These are phyloP conservation scores for Chondrilla cf. caribensis DNA, from an alignment of 37 sponge, comb jelly and placozoan genomes.

Conservation along the genomic window DNA sequence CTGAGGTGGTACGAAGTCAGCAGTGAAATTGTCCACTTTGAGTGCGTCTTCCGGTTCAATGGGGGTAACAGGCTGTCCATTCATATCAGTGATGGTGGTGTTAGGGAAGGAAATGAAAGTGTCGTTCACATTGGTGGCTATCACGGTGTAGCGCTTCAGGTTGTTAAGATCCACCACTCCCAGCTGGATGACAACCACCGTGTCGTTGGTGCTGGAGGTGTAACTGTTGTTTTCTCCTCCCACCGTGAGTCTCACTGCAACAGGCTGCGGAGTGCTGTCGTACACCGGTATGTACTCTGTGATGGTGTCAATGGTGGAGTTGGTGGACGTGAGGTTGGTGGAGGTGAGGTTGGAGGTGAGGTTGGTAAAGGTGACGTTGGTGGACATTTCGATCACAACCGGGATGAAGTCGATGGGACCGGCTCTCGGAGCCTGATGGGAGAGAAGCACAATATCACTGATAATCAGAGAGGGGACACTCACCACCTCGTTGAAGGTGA, in stretches of 20 bases:
- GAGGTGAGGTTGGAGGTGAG: too few species aligned
- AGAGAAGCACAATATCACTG: conserved; percentile 54
- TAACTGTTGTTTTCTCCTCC: conserved; percentile 57
- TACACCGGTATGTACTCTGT: neutral
- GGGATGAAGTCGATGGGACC: neutral
- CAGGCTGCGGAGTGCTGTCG: conserved; percentile 8
- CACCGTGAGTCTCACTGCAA: conserved; percentile 30
- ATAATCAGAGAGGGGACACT: conserved; percentile 63
- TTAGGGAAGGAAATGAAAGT: conserved; percentile 63
- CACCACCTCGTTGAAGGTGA: conserved; percentile 89
- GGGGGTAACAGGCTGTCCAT: conserved; percentile 45
- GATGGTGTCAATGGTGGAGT: neutral
- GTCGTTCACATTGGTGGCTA: conserved; percentile 53
- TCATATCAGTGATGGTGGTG: conserved; percentile 65
- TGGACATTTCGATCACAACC: neutral
- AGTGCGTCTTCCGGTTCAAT: conserved; percentile 26
- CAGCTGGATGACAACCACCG: conserved; percentile 67
- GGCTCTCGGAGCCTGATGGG: neutral
- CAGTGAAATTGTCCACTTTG: conserved; percentile 42
- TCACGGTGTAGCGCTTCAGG: conserved; percentile 44
- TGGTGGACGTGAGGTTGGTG: neutral
- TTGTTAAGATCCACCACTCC: conserved; percentile 73
- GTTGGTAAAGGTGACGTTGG: neutral
- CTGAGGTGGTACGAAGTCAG: conserved; percentile 60
- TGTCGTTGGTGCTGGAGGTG: conserved; percentile 44